phyloP scores from a whole-genome alignment of 1,140 invertebrate species.

The Mamestra configurata region DNA sequence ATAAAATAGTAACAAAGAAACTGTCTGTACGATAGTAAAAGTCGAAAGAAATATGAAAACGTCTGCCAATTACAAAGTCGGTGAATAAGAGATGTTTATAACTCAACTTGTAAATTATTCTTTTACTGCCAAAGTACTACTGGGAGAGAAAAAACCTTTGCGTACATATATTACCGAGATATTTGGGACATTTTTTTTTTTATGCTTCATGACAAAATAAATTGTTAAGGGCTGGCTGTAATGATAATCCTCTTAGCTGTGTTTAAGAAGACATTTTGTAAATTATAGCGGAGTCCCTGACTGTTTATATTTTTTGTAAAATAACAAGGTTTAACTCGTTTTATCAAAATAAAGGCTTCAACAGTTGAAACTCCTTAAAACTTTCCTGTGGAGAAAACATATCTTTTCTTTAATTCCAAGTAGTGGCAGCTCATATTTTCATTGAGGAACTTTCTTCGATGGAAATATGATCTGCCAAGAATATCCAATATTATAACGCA shows the following conservation, averaged over 20 bases:
- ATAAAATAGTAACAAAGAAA: conserved; percentile 33
- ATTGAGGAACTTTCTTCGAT: too few relatives aligned
- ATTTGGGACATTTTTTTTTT: conserved; percentile 23
- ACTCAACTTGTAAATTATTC: conserved; percentile 24
- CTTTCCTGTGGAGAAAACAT: too few relatives aligned
- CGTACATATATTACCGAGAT: conserved; percentile 2
- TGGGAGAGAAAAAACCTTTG: neutral
- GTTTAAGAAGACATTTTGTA: conserved; percentile 15
- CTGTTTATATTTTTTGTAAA: too few relatives aligned
- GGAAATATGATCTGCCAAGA: too few relatives aligned
- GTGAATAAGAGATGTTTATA: conserved; percentile 29
- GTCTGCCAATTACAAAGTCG: conserved; percentile 24
- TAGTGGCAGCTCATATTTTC: too few relatives aligned
- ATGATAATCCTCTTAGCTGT: conserved; percentile 30
- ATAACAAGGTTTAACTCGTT: too few relatives aligned
- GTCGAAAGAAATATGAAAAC: conserved; percentile 33
- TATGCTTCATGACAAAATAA: conserved; percentile 16
- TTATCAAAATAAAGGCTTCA: too few relatives aligned
- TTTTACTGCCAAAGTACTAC: conserved; percentile 21
- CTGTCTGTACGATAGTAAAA: conserved; percentile 35
- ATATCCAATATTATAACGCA: too few relatives aligned
- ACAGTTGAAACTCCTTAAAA: too few relatives aligned
- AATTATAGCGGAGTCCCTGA: neutral
- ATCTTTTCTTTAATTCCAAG: too few relatives aligned
- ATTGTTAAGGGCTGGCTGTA: neutral